Percentiles rank a stretch among this genome's conserved stretches.
Evolutionary conservation across 2,113 vertebrate genomes (phyloP).

Genomic region (Bubalus kerabau): DNA sequence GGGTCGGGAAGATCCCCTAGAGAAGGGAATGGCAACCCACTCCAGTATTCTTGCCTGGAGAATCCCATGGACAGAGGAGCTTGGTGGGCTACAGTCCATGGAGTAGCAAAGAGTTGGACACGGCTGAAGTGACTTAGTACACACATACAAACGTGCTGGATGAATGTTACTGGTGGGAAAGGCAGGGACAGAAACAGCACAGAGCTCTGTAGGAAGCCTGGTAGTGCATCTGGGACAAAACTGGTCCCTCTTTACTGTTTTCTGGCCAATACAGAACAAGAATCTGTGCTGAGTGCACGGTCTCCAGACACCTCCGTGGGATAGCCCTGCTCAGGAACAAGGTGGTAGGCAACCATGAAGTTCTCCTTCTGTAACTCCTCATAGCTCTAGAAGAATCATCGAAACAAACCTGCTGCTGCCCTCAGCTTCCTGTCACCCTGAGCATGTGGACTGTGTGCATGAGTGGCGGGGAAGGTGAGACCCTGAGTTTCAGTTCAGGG

Average conservation of each 20-base stretch:
- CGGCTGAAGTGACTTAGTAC: rapidly evolving
- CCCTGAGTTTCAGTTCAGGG: neutral
- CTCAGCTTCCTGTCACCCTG: neutral
- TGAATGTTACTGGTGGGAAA: too few species aligned
- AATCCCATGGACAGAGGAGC: neutral
- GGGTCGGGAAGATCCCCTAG: neutral
- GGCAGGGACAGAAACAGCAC: neutral
- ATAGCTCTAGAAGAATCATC: neutral
- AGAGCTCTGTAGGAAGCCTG: neutral
- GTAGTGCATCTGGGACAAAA: neutral
- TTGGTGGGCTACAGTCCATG: neutral
- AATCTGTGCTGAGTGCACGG: rapidly evolving
- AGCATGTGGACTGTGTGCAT: rapidly evolving
- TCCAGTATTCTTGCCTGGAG: neutral
- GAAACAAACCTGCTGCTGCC: rapidly evolving
- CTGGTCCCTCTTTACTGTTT: neutral
- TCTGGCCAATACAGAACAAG: neutral
- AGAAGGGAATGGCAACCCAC: neutral
- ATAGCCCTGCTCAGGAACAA: neutral
- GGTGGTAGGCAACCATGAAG: neutral
- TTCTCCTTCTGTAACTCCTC: neutral
- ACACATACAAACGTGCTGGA: neutral
- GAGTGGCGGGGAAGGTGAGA: rapidly evolving
- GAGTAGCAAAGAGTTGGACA: neutral
- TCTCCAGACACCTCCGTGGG: neutral